A percentile compares a stretch with the other conserved stretches of the same genome.
Evolutionary conservation across 2,888 invertebrate species (phyloP).

Genomic region (Arrhopalites spinosus): DNA sequence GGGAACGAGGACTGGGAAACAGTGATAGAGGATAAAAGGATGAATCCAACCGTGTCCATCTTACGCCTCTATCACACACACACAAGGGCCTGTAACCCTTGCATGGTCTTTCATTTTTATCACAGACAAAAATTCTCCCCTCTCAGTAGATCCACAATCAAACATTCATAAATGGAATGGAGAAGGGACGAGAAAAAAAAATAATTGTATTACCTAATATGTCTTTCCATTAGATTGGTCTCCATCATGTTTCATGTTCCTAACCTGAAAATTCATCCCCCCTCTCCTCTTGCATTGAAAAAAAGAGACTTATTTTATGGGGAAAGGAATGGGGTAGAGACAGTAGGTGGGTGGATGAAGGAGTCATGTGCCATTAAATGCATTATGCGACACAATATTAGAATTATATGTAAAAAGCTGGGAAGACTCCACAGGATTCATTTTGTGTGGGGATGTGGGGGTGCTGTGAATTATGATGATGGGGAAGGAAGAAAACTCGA

Average conservation of each 20-base stretch:
- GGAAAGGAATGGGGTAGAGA: no score
- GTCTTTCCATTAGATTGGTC: not conserved
- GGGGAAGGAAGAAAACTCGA: no score
- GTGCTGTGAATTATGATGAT: slow-evolving; percentile 23
- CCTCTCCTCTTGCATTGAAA: no score
- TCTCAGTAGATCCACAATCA: no score
- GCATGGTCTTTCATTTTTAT: not conserved
- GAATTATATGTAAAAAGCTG: not conserved
- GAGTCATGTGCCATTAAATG: no score
- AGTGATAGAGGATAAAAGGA: slow-evolving; percentile 12
- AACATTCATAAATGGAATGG: no score
- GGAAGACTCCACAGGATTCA: slow-evolving; percentile 15
- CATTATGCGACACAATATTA: not conserved
- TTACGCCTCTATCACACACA: slow-evolving; percentile 3
- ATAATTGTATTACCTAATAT: slow-evolving; percentile 7
- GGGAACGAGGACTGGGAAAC: not conserved
- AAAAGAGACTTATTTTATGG: no score
- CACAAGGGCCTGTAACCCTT: no score
- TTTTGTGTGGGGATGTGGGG: not conserved
- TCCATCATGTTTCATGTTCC: no score
- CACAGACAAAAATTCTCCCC: not conserved
- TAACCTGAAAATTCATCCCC: no score
- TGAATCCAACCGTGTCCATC: slow-evolving; percentile 8
- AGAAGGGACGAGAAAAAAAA: not conserved
- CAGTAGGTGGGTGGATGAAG: no score